Conservation (phyloP, 2,797 vertebrate species). For the Kryptopterus vitreolus region DNA sequence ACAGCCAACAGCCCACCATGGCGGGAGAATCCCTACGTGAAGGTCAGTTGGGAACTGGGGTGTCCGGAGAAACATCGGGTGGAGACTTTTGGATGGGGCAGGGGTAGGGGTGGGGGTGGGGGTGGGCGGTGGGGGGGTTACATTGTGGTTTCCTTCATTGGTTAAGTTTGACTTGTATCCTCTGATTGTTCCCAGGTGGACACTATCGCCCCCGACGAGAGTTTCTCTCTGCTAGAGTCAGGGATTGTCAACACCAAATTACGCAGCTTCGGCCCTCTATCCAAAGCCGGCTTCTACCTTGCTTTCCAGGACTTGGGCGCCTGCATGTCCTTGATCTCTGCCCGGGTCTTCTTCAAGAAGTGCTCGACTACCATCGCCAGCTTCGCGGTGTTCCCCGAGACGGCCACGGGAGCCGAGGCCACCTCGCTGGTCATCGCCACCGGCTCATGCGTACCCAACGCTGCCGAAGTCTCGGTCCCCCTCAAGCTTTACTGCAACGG, state of each 20-base stretch:
- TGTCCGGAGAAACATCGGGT: too few species aligned
- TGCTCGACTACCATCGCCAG: conserved; percentile 93
- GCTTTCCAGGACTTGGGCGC: conserved; percentile 97
- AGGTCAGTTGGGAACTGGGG: conserved; percentile 59
- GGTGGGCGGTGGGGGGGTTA: not conserved
- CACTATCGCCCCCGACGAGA: conserved; percentile 95
- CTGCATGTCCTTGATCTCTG: conserved; percentile 96
- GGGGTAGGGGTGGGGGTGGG: too few species aligned
- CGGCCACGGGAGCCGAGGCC: conserved; percentile 91
- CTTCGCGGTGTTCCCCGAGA: conserved; percentile 93
- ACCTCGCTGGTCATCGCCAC: conserved; percentile 95
- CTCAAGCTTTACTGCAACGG: conserved; percentile 97
- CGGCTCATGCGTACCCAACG: conserved; percentile 89
- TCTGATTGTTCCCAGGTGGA: conserved; percentile 76
- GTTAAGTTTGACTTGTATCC: too few species aligned
- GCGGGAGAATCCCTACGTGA: conserved; percentile 97
- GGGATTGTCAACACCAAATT: conserved; percentile 96
- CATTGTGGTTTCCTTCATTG: too few species aligned
- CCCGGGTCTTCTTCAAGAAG: conserved; percentile 96
- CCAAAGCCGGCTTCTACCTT: conserved; percentile 92
- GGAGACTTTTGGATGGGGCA: not conserved
- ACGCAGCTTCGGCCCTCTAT: conserved; percentile 95
- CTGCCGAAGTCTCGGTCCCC: conserved; percentile 92
- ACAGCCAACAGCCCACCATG: conserved; percentile 87
- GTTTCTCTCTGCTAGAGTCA: conserved; percentile 88